A percentile compares a stretch with the other conserved stretches of the same genome.
These are phyloP conservation scores for Intellagama lesueurii DNA, from an alignment of 2,797 vertebrate genomes.

Conservation along the genomic window DNA sequence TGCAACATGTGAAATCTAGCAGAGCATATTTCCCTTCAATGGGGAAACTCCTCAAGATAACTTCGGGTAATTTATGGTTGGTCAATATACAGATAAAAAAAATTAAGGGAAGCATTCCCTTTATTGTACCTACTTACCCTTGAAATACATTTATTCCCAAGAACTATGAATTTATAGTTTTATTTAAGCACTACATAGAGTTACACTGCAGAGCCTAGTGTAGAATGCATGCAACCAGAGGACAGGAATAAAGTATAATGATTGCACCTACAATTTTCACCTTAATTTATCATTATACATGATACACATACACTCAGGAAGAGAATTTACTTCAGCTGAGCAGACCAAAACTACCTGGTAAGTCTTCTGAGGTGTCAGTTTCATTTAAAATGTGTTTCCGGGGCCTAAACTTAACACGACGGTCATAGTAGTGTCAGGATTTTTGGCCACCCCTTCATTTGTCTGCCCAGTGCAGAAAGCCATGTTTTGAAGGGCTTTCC, in stretches of 20 bases:
- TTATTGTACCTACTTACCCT: constrained; percentile 50
- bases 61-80: constrained; percentile 49
- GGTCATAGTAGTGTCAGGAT: no score
- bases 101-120: constrained; percentile 40
- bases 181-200: constrained; percentile 26
- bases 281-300: no score
- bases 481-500: no score
- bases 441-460: no score
- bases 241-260: no score
- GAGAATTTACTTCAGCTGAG: neutral
- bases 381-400: neutral
- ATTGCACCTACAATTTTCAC: no score
- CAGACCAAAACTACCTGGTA: neutral
- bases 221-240: constrained; percentile 7
- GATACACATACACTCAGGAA: no score
- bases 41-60: constrained; percentile 5
- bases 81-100: constrained; percentile 37
- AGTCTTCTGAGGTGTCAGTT: neutral
- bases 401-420: neutral
- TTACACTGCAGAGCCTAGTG: constrained; percentile 25
- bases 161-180: constrained; percentile 43
- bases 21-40: constrained; percentile 31
- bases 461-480: no score
- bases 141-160: constrained; percentile 45
- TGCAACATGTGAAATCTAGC: constrained; percentile 38